These are phyloP conservation scores for Biston betularia DNA, from an alignment of 2,888 invertebrate genomes.

Conservation along the genomic window DNA sequence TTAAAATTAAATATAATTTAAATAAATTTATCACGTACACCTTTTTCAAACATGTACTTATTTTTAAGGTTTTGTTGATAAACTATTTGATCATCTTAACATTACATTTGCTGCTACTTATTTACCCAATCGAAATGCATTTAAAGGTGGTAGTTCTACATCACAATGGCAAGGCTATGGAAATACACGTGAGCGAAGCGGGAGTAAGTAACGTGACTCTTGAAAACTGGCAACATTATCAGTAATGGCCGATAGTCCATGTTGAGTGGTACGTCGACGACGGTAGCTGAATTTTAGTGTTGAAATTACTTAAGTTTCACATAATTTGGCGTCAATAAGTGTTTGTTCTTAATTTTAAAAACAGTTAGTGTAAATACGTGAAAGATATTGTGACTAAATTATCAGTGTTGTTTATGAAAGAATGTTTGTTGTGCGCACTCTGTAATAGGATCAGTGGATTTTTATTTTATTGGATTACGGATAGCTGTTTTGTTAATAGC, in stretches of 20 bases:
- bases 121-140: too few species aligned
- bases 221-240: conserved; percentile 68
- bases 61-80: too few species aligned
- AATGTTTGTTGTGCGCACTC: conserved; percentile 81
- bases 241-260: conserved; percentile 83
- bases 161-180: conserved; percentile 52
- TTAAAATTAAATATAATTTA: too few species aligned
- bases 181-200: conserved; percentile 64
- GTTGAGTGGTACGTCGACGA: conserved; percentile 69
- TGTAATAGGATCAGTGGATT: conserved; percentile 82
- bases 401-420: conserved; percentile 67
- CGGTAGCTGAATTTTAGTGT: conserved; percentile 74
- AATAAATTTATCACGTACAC: too few species aligned
- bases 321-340: conserved; percentile 71
- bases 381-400: conserved; percentile 68
- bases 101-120: too few species aligned
- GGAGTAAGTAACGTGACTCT: conserved; percentile 72
- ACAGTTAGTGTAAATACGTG: conserved; percentile 70
- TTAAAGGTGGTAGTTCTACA: too few species aligned
- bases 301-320: conserved; percentile 73
- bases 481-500: conserved; percentile 75
- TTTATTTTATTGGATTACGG: conserved; percentile 82
- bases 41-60: too few species aligned
- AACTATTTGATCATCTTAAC: too few species aligned
- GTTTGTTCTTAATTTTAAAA: conserved; percentile 58